A percentile compares a stretch with the other conserved stretches of the same genome.
These are phyloP conservation scores for Stramonita haemastoma DNA, from an alignment of 2,888 invertebrate species.

Conservation along the genomic window DNA sequence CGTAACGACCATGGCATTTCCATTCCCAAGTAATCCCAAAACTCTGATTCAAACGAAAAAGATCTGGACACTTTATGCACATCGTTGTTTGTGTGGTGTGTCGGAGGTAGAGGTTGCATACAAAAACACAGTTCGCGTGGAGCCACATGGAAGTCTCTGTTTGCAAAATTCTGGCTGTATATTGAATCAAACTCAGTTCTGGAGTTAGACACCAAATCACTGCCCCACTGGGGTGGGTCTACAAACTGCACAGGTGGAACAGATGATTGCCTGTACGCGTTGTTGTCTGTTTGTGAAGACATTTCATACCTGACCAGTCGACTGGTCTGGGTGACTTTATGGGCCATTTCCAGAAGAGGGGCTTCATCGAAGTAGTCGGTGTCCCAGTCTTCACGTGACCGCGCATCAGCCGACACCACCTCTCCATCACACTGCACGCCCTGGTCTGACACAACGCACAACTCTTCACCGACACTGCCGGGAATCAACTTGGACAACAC, in stretches of 20 bases:
- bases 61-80: not conserved
- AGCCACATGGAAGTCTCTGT: not conserved
- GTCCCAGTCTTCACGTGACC: not conserved
- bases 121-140: not conserved
- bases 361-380: not conserved
- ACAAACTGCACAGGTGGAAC: not conserved
- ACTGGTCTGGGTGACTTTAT: constrained; percentile 29
- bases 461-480: constrained; percentile 42
- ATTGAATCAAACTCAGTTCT: not conserved
- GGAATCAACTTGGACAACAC: constrained; percentile 47
- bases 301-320: constrained; percentile 36
- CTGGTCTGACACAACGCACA: constrained; percentile 56
- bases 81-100: not conserved
- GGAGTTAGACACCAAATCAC: not conserved
- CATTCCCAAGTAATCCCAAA: constrained; percentile 38
- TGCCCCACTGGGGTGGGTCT: too few relatives aligned
- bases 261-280: not conserved
- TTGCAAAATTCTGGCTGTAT: not conserved
- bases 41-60: constrained; percentile 29
- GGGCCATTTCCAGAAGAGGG: constrained; percentile 16
- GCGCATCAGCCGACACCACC: not conserved
- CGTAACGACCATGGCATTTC: constrained; percentile 7
- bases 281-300: constrained; percentile 32
- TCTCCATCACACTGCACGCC: constrained; percentile 55
- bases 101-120: not conserved